These are phyloP conservation scores for Ceriagrion tenellum DNA, from an alignment of 2,888 invertebrate genomes.

Conservation along the genomic window DNA sequence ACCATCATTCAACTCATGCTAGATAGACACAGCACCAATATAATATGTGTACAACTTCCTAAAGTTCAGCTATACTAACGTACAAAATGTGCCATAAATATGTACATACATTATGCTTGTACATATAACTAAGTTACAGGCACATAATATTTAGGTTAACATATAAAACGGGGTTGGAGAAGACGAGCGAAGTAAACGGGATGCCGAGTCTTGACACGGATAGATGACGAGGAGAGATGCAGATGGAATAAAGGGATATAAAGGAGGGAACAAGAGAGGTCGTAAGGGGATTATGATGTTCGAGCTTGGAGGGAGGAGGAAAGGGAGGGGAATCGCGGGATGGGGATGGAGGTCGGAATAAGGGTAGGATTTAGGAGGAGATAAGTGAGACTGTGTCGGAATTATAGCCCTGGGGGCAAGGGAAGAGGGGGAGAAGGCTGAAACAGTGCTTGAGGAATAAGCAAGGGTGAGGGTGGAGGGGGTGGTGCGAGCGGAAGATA, in stretches of 20 bases:
- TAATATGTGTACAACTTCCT: too few relatives aligned
- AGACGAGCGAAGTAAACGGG: too few relatives aligned
- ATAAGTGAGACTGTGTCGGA: not conserved
- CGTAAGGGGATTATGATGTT: slow-evolving; percentile 21
- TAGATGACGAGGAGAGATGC: not conserved
- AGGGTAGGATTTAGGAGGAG: not conserved
- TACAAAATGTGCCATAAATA: too few relatives aligned
- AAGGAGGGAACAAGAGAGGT: not conserved
- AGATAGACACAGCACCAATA: too few relatives aligned
- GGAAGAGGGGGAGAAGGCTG: not conserved
- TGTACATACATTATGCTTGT: too few relatives aligned
- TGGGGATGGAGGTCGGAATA: not conserved
- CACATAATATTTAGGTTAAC: too few relatives aligned
- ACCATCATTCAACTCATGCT: too few relatives aligned
- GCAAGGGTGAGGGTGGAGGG: not conserved
- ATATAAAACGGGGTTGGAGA: too few relatives aligned
- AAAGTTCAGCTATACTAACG: too few relatives aligned
- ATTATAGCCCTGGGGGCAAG: not conserved
- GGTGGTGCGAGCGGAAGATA: not conserved
- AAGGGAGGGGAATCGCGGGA: not conserved
- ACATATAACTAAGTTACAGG: too few relatives aligned
- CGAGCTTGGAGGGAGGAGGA: not conserved
- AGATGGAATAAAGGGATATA: not conserved
- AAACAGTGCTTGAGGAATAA: not conserved
- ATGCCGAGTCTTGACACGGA: not conserved